Base-by-base conservation (phyloP, 2,888 invertebrate genomes). In the Pammene fasciana region DNA sequence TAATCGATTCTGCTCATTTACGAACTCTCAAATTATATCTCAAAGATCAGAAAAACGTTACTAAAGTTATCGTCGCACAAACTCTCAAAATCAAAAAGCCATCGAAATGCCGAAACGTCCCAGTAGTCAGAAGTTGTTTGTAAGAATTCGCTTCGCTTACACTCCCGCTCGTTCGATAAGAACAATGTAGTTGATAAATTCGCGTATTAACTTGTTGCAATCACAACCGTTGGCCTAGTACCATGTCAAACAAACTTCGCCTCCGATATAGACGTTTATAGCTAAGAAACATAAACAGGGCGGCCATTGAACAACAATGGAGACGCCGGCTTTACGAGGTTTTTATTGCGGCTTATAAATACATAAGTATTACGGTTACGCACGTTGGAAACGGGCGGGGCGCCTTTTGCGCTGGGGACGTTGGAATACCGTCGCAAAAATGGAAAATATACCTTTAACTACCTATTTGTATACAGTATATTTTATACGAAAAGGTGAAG, bases 281-380 rank as follows among this genome's bases (percentile, higher is more conserved):
- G 57, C 64, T 64, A 59, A 65, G 50, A 14, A 57, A 78, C 76
- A 79, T 79, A 81, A 84, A 84, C 83, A 84, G 79, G 75, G 75
- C 66, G 72, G 72, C 76, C 75, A 60, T 46, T 75, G 74, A 75
- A 78, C 74, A 78, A 83, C 82, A 83, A 83, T 82, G 77, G 82
- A 80, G 79, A 80, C 79, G 81, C 79, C 73, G 79, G 79, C 75
- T 86, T 85, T 86, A 85, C 82, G 82, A 83, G 76, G 79, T 79
- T 84, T 84, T 86, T 84, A 83, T 79, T 79, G 75, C 78, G 71
- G 74, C 75, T 77, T 77, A 78, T 82, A 80, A 83, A 81, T 85
- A 82, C 79, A 76, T 81, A 82, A 79, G 81, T 80, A 82, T 72
- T 68, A 65, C 56, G 68, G 62, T n/a, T 67, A 62, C 55, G 16